These are phyloP conservation scores for Notodonta ziczac DNA, from an alignment of 2,888 invertebrate species.

Conservation along the genomic window DNA sequence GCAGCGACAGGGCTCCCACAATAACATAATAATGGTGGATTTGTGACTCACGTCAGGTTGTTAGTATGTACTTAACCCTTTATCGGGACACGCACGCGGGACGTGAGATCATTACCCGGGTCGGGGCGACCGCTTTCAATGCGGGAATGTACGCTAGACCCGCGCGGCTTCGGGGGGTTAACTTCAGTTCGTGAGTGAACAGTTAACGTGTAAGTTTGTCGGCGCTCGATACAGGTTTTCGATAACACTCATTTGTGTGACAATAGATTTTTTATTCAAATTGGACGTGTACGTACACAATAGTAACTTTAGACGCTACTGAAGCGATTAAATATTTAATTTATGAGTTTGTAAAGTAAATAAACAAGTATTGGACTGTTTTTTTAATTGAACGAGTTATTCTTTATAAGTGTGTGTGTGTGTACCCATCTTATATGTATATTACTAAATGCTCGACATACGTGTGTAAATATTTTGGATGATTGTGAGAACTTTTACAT, in stretches of 20 bases:
- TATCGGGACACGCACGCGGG: slow-evolving; percentile 82
- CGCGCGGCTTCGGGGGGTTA: slow-evolving; percentile 45
- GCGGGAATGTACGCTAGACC: slow-evolving; percentile 42
- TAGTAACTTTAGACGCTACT: slow-evolving; percentile 47
- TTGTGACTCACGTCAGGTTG: slow-evolving; percentile 84
- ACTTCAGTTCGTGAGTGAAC: slow-evolving; percentile 44
- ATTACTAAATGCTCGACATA: too few relatives aligned
- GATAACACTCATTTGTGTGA: slow-evolving; percentile 51
- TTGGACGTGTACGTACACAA: slow-evolving; percentile 39
- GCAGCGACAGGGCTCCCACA: slow-evolving; percentile 80
- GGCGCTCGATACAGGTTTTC: slow-evolving; percentile 51
- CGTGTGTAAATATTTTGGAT: too few relatives aligned
- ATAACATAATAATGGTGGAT: slow-evolving; percentile 84
- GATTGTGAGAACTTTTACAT: too few relatives aligned
- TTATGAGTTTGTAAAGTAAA: slow-evolving; percentile 35
- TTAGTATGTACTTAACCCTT: slow-evolving; percentile 84
- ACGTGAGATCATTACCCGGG: slow-evolving; percentile 82
- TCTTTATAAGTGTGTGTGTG: neutral
- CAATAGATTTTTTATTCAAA: slow-evolving; percentile 53
- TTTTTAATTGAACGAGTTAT: slow-evolving; percentile 10
- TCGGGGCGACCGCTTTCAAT: slow-evolving; percentile 63
- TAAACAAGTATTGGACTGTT: slow-evolving; percentile 34
- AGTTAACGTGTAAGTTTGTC: slow-evolving; percentile 63
- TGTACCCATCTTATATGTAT: too few relatives aligned
- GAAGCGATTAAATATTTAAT: slow-evolving; percentile 49